Evolutionary conservation across 2,888 invertebrate genomes (phyloP), one percentile per base, ranked within the genome.

Genomic region (Mellilla xanthometata): DNA sequence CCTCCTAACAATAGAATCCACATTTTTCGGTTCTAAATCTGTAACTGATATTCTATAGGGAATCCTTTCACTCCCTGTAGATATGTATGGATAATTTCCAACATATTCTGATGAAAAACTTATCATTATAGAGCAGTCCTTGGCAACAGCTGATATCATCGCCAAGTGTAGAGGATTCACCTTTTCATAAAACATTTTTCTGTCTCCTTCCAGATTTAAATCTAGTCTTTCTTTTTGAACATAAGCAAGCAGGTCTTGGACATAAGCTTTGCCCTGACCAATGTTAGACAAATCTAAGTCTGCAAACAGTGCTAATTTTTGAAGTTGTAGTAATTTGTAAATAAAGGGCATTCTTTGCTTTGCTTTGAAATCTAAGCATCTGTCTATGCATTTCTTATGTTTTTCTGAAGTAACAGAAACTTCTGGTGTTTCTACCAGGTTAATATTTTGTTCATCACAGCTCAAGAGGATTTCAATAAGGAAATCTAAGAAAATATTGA

Each of bases 81-180:
- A 51, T 15, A 81, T 59, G 35, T 41, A 66, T n/a, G 72, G 65
- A 13, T 52, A 54, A n/a, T 62, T 57, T 45, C 70, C 60, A 38
- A 64, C 50, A 36, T 38, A 53, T 24, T 65, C 49, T 45, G 62
- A 42, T 40, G 76, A 58, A 52, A 93, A 88, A 35, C 92, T 88
- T 35, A 94, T 86, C 92, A 94, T 93, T 13, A 94, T 88, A 0
- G 94, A 94, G 62, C 94, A 94, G 65, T 94, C 94, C 70, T 92
- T 94, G 11, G 93, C 92, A 2, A 93, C 91, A 15, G 93, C 92
- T 8, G 94, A 92, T 57, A 94, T 81, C 39, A 94, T 73, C 1
- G 79, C 76, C 38, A 76, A 53, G 34, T 79, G 60, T 15, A 65
- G 36, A 0, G 71, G 58, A 19, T 73, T 54, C 3, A 62, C 27